phyloP scores from a whole-genome alignment of 2,888 invertebrate genomes.

The Eurytoma californica region DNA sequence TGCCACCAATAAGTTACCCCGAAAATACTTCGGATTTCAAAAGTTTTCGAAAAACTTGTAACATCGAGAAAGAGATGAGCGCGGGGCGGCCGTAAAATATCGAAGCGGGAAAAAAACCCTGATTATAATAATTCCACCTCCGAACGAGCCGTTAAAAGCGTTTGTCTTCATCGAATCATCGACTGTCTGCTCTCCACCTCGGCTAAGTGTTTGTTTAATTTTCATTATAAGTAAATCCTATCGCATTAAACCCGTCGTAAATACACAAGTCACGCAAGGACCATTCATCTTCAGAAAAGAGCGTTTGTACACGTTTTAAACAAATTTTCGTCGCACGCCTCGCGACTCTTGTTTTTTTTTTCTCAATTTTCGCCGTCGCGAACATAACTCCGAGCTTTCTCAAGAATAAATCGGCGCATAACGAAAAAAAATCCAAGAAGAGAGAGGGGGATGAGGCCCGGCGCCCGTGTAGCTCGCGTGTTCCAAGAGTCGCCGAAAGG shows the following conservation, averaged over 20 bases:
- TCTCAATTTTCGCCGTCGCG: constrained; percentile 1
- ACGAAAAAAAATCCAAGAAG: neutral
- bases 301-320: constrained; percentile 24
- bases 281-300: constrained; percentile 27
- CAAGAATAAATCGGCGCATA: constrained; percentile 30
- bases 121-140: constrained; percentile 5
- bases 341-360: neutral
- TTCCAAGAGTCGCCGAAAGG: constrained; percentile 26
- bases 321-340: constrained; percentile 21
- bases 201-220: constrained; percentile 39
- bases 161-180: neutral
- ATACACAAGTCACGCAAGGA: constrained; percentile 26
- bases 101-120: neutral
- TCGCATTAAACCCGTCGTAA: constrained; percentile 23
- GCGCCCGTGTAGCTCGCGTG: neutral
- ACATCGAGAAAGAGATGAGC: neutral
- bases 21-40: neutral
- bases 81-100: neutral
- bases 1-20: neutral
- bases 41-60: neutral
- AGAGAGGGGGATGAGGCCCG: neutral
- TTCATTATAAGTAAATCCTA: constrained; percentile 28
- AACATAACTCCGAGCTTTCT: constrained; percentile 14
- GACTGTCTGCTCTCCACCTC: neutral
- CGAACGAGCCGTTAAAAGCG: constrained; percentile 10